Base-by-base conservation (phyloP, 1,140 invertebrate genomes). In the Eurytemora carolleeae region DNA sequence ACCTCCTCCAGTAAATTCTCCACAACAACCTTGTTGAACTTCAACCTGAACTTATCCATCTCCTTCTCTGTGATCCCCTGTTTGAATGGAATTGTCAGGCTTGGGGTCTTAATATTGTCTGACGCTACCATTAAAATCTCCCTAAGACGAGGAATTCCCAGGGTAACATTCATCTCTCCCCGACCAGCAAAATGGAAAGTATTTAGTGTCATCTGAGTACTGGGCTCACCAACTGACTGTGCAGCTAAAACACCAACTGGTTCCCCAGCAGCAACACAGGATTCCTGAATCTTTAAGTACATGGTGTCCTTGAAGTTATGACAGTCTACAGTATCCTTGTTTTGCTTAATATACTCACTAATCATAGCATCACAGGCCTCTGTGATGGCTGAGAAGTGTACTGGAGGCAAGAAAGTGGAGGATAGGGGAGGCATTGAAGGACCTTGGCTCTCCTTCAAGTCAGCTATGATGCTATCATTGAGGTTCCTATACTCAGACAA, bases 181-280 rank as follows among this genome's bases (percentile, higher is more conserved):
- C 92, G 82, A 72, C 96, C 96, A 67, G 96, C 95, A 76, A 98
- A 98, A 71, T 99, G 96, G 74, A 99, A 99, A 26, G 96, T 99
- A 69, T 99, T 99, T 64, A 99, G 72, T 67, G 96, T 99, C 95
- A 99, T 98, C 76, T 99, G 95, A 61, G 96, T 99, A 1, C 93
- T 97, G 0, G 95, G 95, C 75, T 99, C 96, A 63, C 94, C 94
- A 66, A 98, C 86, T 7, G 91, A 96, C 76, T 77, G 70, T 64
- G 66, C 67, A 7, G 63, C 61, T 55, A 64, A 54, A 21, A 98
- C 71, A 22, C 96, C 96, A 17, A 99, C 95, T 15, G 92, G 83
- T 74, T 99, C 96, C 1, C 96, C 96, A 1, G 94, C 88, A 18
- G 82, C 78, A 55, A 82, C 85, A 63, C 89, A 70, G 0, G 84